These are phyloP conservation scores for Pomacea maculata DNA, from an alignment of 1,140 invertebrate genomes.

Conservation along the genomic window DNA sequence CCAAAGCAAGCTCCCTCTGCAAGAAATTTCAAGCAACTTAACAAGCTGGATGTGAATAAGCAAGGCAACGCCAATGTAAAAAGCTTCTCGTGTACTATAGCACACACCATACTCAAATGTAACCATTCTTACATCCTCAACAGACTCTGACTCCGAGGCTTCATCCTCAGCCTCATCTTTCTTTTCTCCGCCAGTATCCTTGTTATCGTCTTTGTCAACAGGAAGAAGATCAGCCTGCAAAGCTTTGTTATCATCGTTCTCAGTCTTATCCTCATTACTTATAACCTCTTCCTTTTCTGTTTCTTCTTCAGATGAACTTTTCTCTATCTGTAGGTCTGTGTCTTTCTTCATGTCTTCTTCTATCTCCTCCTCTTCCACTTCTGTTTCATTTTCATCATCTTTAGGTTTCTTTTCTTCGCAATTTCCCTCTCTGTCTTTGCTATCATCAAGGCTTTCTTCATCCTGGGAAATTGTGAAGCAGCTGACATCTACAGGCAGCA, in stretches of 20 bases:
- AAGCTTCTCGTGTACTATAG: not conserved
- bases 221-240: slow-evolving; percentile 10
- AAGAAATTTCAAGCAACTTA: too few relatives aligned
- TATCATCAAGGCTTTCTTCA: not conserved
- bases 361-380: not conserved
- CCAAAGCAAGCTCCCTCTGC: too few relatives aligned
- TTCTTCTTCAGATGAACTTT: slow-evolving; percentile 21
- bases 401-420: not conserved
- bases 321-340: slow-evolving; percentile 23
- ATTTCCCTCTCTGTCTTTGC: not conserved
- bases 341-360: slow-evolving; percentile 14
- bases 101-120: not conserved
- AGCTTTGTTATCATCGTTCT: slow-evolving; percentile 18
- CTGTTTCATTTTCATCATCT: not conserved
- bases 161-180: not conserved
- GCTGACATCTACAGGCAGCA: slow-evolving; percentile 8
- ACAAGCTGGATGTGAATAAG: not conserved
- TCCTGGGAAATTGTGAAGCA: not conserved
- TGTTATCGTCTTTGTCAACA: not conserved
- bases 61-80: not conserved
- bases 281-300: slow-evolving; percentile 4
- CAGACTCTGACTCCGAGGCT: not conserved
- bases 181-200: not conserved
- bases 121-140: not conserved
- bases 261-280: slow-evolving; percentile 15